These are phyloP conservation scores for Tenthredo livida DNA, from an alignment of 2,888 invertebrate genomes.

Conservation along the genomic window DNA sequence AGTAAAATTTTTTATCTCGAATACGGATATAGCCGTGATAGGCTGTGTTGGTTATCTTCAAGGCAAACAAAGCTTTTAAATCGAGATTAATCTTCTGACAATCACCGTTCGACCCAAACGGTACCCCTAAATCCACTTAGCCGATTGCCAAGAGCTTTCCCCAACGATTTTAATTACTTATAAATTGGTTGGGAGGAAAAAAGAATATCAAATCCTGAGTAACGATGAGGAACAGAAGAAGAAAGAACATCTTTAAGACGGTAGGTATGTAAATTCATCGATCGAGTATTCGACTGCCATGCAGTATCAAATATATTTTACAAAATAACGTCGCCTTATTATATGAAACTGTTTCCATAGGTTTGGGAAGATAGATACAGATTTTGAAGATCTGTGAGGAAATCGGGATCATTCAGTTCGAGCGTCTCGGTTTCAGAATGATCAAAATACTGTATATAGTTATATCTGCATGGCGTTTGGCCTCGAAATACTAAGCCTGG, in stretches of 20 bases:
- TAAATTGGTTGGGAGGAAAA: constrained; percentile 1
- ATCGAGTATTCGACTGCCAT: background rate
- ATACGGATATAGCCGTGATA: background rate
- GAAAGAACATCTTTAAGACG: background rate
- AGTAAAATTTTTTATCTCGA: background rate
- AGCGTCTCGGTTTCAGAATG: background rate
- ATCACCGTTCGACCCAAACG: constrained; percentile 36
- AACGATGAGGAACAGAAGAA: background rate
- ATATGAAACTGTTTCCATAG: background rate
- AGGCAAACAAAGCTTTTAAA: constrained; percentile 43
- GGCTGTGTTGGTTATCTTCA: constrained; percentile 7
- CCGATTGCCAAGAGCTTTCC: constrained; percentile 29
- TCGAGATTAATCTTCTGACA: constrained; percentile 38
- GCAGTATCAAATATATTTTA: background rate
- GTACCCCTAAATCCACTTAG: constrained; percentile 30
- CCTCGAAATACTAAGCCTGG: background rate
- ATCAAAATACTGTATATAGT: background rate
- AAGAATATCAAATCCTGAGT: constrained; percentile 25
- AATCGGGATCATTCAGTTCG: background rate
- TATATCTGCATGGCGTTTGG: background rate
- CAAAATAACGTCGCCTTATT: background rate
- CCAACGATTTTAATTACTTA: constrained; percentile 34
- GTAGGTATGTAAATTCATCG: background rate
- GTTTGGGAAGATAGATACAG: background rate
- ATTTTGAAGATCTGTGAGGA: background rate